A percentile compares a stretch with the other conserved stretches of the same genome.
These are phyloP conservation scores for Cynopterus brachyotis DNA, from an alignment of 2,113 vertebrate genomes.

Conservation along the genomic window DNA sequence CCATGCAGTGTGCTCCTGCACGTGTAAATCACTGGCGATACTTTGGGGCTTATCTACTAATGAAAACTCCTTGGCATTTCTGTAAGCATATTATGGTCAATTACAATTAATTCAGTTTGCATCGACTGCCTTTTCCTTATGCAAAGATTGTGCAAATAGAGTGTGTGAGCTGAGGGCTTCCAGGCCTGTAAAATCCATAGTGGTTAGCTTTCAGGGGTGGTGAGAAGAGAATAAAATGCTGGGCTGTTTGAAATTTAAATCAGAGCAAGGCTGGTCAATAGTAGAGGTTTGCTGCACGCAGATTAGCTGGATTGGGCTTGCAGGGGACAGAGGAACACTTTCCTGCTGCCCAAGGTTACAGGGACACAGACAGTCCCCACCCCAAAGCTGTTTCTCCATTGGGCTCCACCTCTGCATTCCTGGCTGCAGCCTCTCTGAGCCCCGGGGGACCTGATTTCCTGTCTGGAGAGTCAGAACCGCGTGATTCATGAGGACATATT, in stretches of 20 bases:
- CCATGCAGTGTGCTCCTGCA: constrained; percentile 58
- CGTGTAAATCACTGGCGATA: constrained; percentile 78
- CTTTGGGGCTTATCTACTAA: constrained; percentile 78
- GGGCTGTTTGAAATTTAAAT: constrained; percentile 89
- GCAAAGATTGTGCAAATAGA: constrained; percentile 84
- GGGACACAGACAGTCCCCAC: background rate
- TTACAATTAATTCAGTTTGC: constrained; percentile 88
- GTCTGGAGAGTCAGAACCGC: background rate
- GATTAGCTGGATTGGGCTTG: background rate
- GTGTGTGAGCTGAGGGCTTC: constrained; percentile 73
- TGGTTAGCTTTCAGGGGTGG: constrained; percentile 82
- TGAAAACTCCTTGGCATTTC: constrained; percentile 80
- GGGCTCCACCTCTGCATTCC: background rate
- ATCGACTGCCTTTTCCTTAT: constrained; percentile 86
- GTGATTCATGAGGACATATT: constrained; percentile 24
- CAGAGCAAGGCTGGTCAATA: constrained; percentile 83
- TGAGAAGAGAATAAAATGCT: constrained; percentile 80
- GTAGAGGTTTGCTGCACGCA: constrained; percentile 72
- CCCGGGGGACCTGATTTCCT: constrained; percentile 34
- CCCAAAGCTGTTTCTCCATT: background rate
- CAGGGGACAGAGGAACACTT: background rate
- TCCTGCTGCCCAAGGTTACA: background rate
- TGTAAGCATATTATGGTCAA: constrained; percentile 87
- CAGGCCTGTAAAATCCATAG: constrained; percentile 88
- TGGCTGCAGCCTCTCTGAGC: background rate